A percentile compares a stretch with the other conserved stretches of the same genome.
These are phyloP conservation scores for Zaprionus vittiger DNA, from an alignment of 1,140 invertebrate species.

Conservation along the genomic window DNA sequence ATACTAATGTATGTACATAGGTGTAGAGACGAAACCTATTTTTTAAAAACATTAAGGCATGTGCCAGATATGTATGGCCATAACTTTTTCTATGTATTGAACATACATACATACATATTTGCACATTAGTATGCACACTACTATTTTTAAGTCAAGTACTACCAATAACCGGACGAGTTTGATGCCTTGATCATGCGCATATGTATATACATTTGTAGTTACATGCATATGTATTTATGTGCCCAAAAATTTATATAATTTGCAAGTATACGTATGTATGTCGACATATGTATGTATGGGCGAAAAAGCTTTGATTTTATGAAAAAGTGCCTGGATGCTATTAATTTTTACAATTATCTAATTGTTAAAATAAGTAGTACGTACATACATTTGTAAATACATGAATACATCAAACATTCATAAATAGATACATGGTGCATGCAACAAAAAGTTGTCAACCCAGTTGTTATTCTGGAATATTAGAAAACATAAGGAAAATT, in stretches of 20 bases:
- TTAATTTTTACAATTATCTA: background rate
- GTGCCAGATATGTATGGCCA: background rate
- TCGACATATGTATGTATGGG: background rate
- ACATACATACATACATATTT: slow-evolving; percentile 36
- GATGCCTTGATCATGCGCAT: slow-evolving; percentile 5
- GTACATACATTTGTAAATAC: background rate
- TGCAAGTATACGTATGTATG: background rate
- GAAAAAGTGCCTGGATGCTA: slow-evolving; percentile 2
- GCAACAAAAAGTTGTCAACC: background rate
- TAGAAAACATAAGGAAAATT: background rate
- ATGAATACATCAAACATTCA: background rate
- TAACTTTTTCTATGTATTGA: background rate
- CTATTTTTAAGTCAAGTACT: slow-evolving; percentile 7
- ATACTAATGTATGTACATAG: background rate
- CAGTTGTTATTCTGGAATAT: background rate
- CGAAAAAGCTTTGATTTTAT: background rate
- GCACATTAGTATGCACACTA: slow-evolving; percentile 1
- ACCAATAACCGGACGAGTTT: slow-evolving; percentile 2
- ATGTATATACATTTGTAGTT: slow-evolving; percentile 14
- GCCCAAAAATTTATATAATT: slow-evolving; percentile 6
- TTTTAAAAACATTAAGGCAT: slow-evolving; percentile 5
- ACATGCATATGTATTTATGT: slow-evolving; percentile 14
- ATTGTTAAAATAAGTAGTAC: background rate
- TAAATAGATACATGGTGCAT: background rate
- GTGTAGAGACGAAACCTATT: background rate